Percentiles rank a stretch among this genome's conserved stretches.
phyloP scores from a whole-genome alignment of 2,113 vertebrate genomes.

The Dipodomys stephensi region DNA sequence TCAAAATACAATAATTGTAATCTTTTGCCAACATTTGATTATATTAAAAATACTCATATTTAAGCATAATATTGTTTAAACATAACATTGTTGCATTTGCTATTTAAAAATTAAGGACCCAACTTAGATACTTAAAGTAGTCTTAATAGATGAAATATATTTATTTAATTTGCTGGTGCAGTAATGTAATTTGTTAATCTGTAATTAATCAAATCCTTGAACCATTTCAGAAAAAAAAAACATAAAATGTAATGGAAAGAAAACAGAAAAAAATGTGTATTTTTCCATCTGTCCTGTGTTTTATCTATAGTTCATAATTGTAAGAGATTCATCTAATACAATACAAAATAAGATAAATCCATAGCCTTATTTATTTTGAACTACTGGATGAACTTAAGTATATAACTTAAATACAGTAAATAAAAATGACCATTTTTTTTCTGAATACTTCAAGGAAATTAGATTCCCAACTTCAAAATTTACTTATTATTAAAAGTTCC shows the following conservation, averaged over 20 bases:
- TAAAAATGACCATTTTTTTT: background rate
- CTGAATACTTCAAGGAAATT: background rate
- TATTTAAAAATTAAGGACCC: slow-evolving; percentile 4
- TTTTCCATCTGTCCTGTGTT: background rate
- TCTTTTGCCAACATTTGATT: background rate
- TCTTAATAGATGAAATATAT: background rate
- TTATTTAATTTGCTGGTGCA: slow-evolving; percentile 7
- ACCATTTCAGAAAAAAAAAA: slow-evolving; percentile 19
- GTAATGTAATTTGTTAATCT: background rate
- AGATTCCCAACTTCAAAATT: background rate
- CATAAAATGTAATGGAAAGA: background rate
- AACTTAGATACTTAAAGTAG: slow-evolving; percentile 13
- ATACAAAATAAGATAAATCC: background rate
- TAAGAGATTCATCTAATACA: background rate
- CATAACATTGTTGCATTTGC: background rate
- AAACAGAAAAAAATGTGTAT: too few relatives aligned
- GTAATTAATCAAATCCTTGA: background rate
- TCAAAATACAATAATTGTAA: background rate
- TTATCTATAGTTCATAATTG: background rate
- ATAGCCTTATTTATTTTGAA: background rate
- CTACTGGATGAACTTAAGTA: background rate
- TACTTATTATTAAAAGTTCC: too few relatives aligned
- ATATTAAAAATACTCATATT: background rate
- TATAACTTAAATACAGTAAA: background rate
- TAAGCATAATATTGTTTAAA: background rate